A percentile compares a stretch with the other conserved stretches of the same genome.
Conservation (phyloP, 2,113 vertebrate genomes). For the Merops nubicus region DNA sequence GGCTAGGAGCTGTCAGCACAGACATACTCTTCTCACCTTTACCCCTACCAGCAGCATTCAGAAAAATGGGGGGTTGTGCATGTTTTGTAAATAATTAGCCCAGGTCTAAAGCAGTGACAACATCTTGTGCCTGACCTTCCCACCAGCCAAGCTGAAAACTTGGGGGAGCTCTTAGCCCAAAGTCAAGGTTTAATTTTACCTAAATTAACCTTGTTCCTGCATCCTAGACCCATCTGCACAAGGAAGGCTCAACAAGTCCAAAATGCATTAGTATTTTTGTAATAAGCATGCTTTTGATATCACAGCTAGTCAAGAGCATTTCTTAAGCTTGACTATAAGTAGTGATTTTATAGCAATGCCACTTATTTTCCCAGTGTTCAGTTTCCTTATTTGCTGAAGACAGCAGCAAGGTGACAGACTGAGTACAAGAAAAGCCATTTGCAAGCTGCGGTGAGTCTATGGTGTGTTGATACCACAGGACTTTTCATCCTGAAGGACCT, state of each 20-base stretch:
- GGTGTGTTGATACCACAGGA: neutral
- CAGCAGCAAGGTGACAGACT: neutral
- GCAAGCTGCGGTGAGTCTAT: neutral
- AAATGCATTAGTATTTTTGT: neutral
- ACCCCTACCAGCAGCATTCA: neutral
- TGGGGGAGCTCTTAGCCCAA: neutral
- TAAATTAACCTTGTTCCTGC: neutral
- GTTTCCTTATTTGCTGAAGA: neutral
- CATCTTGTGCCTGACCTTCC: neutral
- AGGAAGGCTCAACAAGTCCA: neutral
- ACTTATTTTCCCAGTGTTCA: neutral
- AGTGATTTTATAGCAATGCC: neutral
- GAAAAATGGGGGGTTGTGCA: neutral
- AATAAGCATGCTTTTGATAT: neutral
- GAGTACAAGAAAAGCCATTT: neutral
- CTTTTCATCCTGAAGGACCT: rapidly evolving
- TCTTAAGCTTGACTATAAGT: neutral
- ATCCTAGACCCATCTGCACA: neutral
- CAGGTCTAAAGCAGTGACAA: neutral
- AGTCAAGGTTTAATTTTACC: neutral
- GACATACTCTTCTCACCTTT: neutral
- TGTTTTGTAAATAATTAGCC: neutral
- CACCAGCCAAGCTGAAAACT: neutral
- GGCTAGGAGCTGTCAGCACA: neutral
- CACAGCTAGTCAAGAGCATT: neutral